Conservation (phyloP, 2,797 vertebrate species). For the Coregonus sp. region DNA sequence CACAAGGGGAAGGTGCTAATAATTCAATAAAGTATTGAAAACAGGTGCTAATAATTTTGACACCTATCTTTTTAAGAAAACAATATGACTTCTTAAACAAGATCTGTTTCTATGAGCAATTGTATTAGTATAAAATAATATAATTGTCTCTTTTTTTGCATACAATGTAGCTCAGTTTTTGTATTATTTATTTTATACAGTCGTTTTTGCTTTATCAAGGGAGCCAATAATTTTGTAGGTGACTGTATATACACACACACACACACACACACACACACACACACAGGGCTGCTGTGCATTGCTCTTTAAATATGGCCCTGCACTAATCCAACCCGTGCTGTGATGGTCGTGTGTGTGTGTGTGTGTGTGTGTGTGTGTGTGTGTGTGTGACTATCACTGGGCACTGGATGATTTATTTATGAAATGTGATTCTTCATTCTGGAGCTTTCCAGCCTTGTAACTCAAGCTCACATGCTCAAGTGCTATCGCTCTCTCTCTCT, state of each 20-base stretch:
- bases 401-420: constrained; percentile 71
- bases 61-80: too few species aligned
- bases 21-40: too few species aligned
- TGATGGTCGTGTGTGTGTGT: constrained; percentile 5
- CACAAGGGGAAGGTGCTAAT: too few species aligned
- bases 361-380: constrained; percentile 4
- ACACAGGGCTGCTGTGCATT: neutral
- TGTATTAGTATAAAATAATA: too few species aligned
- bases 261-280: neutral
- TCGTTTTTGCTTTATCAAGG: too few species aligned
- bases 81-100: too few species aligned
- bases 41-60: too few species aligned
- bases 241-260: neutral
- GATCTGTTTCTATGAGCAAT: too few species aligned
- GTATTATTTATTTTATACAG: too few species aligned
- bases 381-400: constrained; percentile 36
- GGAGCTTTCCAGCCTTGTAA: constrained; percentile 57
- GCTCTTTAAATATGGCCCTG: neutral
- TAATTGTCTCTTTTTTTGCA: too few species aligned
- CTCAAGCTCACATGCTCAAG: constrained; percentile 41
- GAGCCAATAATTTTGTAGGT: too few species aligned
- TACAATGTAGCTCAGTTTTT: too few species aligned
- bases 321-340: neutral
- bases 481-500: constrained; percentile 15
- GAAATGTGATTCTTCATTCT: constrained; percentile 70